A percentile compares a stretch with the other conserved stretches of the same genome.
phyloP scores from a whole-genome alignment of 2,797 vertebrate genomes.

The Coregonus sp. region DNA sequence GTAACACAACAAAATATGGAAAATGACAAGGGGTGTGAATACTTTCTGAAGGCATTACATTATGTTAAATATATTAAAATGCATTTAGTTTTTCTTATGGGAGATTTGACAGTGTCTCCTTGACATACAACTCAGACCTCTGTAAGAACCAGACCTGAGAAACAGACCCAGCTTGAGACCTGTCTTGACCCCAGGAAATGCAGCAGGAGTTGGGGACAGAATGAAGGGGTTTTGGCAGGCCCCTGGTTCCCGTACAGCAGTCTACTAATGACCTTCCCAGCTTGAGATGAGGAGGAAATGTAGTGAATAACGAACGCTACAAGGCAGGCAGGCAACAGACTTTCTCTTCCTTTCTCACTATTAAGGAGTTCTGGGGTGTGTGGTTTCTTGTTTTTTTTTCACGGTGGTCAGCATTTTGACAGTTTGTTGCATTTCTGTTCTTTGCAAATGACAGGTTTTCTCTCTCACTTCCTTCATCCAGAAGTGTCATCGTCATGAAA shows the following conservation, averaged over 20 bases:
- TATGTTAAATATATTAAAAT: too few species aligned
- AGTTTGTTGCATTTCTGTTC: neutral
- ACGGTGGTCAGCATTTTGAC: neutral
- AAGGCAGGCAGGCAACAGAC: constrained; percentile 46
- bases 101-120: constrained; percentile 20
- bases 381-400: too few species aligned
- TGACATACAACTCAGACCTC: constrained; percentile 25
- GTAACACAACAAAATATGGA: too few species aligned
- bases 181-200: constrained; percentile 55
- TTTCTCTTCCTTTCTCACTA: constrained; percentile 33
- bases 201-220: constrained; percentile 40
- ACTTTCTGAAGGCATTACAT: too few species aligned
- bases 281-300: constrained; percentile 69
- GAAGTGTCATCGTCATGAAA: too few species aligned
- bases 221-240: constrained; percentile 54
- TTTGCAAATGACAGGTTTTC: neutral
- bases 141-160: constrained; percentile 15
- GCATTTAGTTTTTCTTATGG: too few species aligned
- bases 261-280: constrained; percentile 79
- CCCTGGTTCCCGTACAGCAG: constrained; percentile 66
- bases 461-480: neutral
- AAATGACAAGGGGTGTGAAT: too few species aligned
- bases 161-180: constrained; percentile 25
- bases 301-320: constrained; percentile 61
- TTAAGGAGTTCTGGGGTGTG: neutral